These are phyloP conservation scores for Oxystoma pomonae DNA, from an alignment of 2,888 invertebrate genomes.

Conservation along the genomic window DNA sequence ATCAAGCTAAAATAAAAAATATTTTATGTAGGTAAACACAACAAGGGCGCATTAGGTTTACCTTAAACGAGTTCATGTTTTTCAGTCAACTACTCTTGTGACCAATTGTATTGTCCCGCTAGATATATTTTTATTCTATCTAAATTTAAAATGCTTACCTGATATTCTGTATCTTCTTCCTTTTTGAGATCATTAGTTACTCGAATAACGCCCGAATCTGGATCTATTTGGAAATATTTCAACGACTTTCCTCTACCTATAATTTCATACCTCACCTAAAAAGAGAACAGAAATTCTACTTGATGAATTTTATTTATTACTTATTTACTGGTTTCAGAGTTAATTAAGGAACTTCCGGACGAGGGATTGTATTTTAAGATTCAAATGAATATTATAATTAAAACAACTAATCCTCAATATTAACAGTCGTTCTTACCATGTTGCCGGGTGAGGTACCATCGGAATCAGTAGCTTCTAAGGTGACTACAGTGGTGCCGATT, in stretches of 20 bases:
- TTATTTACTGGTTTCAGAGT: too few species aligned
- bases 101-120: not conserved
- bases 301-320: not conserved
- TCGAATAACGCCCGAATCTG: slow-evolving; percentile 74
- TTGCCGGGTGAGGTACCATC: slow-evolving; percentile 86
- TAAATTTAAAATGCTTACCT: slow-evolving; percentile 49
- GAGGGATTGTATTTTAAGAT: too few species aligned
- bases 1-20: slow-evolving; percentile 59
- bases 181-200: slow-evolving; percentile 81
- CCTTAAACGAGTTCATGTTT: not conserved
- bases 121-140: too few species aligned
- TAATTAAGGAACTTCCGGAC: not conserved
- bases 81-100: not conserved
- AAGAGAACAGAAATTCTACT: slow-evolving; percentile 7
- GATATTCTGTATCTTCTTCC: slow-evolving; percentile 83
- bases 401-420: not conserved
- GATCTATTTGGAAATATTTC: slow-evolving; percentile 84
- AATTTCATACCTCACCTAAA: slow-evolving; percentile 66
- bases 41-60: too few species aligned
- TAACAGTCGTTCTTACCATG: slow-evolving; percentile 49
- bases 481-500: slow-evolving; percentile 76
- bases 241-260: slow-evolving; percentile 76
- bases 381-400: too few species aligned
- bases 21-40: not conserved
- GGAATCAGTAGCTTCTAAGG: slow-evolving; percentile 74